Base-by-base conservation (phyloP, 2,888 invertebrate genomes). In the Agapostemon virescens region DNA sequence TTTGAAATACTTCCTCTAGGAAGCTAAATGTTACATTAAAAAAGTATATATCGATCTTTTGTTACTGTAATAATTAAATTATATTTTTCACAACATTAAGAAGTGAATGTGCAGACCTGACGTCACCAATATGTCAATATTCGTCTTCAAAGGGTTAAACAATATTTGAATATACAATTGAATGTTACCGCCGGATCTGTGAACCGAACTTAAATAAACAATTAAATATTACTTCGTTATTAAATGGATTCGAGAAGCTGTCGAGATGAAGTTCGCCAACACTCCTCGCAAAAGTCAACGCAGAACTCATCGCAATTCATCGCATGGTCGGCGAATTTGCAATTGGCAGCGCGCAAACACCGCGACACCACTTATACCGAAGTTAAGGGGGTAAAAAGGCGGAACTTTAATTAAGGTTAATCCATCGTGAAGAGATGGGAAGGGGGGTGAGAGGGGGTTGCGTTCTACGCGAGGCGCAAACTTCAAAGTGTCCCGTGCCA, bases 401-500 rank as follows among this genome's bases (percentile, higher is more conserved):
- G 70, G 52, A 77, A 81, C 73, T 81, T 82, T 82, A 81, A 82
- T 82, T 82, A 81, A 82, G 69, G 77, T 73, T 73, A 77, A 82
- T 80, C 69, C 71, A 36, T 55, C 40, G 67, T 36, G 20, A 23
- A 33, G 71, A 45, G 36, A 30, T 23, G 3, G 7, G 52, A 2
- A 1, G 11, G 17, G 9, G 30, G 7, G 26, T 45, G 45, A 45
- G 20, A 33, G 23, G 58, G 26, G 23, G 38, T 23, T 33, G 55
- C 23, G 64, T 63, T 71, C 58, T 23, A 15, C 42, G 30, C 23
- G 55, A 26, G 66, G 38, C 58, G 64, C n/a, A 70, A 76, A 76
- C 75, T 82, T 82, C 69, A 73, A 80, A 81, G 66, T 52, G 36
- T 72, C 45, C 26, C 33, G 58, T 38, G 76, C 82, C 73, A 73